phyloP scores from a whole-genome alignment of 2,797 vertebrate genomes.

The Poeciliopsis paucimaculata region DNA sequence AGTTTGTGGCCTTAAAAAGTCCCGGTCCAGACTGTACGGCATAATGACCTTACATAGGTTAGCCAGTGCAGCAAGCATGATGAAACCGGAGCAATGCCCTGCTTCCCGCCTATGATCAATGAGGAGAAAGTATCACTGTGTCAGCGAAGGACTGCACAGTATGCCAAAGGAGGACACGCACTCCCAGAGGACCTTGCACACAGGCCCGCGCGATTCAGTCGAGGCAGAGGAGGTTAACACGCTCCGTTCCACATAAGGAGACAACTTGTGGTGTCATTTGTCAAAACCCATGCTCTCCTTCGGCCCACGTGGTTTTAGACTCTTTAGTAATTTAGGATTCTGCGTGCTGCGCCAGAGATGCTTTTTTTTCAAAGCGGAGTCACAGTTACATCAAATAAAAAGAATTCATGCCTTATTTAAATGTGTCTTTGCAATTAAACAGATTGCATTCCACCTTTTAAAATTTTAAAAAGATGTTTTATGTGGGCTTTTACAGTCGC shows the following conservation, averaged over 20 bases:
- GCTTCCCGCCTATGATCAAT: slow-evolving; percentile 76
- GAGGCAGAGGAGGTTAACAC: slow-evolving; percentile 67
- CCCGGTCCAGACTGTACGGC: slow-evolving; percentile 46
- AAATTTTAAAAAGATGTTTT: slow-evolving; percentile 29
- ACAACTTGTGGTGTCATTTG: slow-evolving; percentile 64
- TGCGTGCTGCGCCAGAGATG: slow-evolving; percentile 16
- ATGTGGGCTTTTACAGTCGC: slow-evolving; percentile 34
- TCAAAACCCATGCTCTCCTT: slow-evolving; percentile 58
- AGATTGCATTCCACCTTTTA: slow-evolving; percentile 55
- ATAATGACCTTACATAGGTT: slow-evolving; percentile 71
- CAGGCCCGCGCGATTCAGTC: slow-evolving; percentile 45
- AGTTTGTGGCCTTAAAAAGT: slow-evolving; percentile 49
- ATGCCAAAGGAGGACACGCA: slow-evolving; percentile 65
- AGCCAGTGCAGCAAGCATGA: slow-evolving; percentile 68
- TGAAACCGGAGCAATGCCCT: slow-evolving; percentile 78
- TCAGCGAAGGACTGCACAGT: slow-evolving; percentile 74
- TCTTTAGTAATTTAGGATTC: slow-evolving; percentile 38
- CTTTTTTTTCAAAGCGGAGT: slow-evolving; percentile 21
- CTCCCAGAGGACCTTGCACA: slow-evolving; percentile 58
- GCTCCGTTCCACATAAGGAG: slow-evolving; percentile 65
- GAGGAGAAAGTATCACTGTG: slow-evolving; percentile 69
- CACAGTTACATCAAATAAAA: slow-evolving; percentile 43
- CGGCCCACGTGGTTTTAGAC: slow-evolving; percentile 22
- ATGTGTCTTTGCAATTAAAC: slow-evolving; percentile 47
- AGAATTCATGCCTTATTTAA: slow-evolving; percentile 30